Conservation (phyloP, 2,888 invertebrate genomes). For the Andrena camellia region DNA sequence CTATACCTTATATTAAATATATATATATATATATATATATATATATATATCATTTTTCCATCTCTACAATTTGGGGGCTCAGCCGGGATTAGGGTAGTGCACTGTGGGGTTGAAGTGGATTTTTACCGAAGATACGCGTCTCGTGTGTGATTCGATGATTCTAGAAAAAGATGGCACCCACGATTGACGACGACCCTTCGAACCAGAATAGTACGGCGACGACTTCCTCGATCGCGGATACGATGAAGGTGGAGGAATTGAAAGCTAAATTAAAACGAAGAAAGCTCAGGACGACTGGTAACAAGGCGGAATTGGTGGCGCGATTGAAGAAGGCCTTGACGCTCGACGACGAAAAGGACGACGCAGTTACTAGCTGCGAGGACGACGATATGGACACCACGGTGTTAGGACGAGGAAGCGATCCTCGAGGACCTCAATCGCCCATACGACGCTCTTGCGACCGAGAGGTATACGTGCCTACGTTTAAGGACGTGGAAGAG, state of each 20-base stretch:
- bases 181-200: neutral
- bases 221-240: neutral
- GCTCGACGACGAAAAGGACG: conserved; percentile 11
- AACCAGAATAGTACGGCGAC: neutral
- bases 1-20: no score
- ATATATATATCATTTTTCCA: no score
- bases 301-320: neutral
- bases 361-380: neutral
- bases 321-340: neutral
- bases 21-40: no score
- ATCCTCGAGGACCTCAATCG: neutral
- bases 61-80: neutral
- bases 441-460: neutral
- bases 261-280: neutral
- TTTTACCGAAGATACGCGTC: neutral
- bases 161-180: neutral
- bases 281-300: neutral
- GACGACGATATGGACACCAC: neutral
- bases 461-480: neutral
- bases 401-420: neutral
- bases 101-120: neutral
- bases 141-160: neutral
- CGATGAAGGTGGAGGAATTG: neutral
- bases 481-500: conserved; percentile 8
- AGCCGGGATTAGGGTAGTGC: neutral